These are phyloP conservation scores for Hoplias malabaricus DNA, from an alignment of 2,113 vertebrate species.

Conservation along the genomic window DNA sequence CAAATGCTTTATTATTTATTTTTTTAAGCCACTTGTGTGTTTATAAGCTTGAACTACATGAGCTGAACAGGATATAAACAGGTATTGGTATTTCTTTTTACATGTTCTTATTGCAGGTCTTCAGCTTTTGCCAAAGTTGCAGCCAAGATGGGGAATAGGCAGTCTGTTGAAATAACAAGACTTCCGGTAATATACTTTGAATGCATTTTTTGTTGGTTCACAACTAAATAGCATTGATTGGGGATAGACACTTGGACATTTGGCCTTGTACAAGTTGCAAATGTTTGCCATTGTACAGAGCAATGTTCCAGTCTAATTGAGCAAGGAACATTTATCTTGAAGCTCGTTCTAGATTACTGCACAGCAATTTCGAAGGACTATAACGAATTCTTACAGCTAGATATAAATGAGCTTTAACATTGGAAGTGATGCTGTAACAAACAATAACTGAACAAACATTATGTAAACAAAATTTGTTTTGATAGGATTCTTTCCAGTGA, in stretches of 20 bases:
- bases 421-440: too few species aligned
- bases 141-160: conserved; percentile 70
- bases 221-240: background rate
- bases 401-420: too few species aligned
- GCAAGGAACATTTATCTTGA: background rate
- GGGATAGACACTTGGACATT: background rate
- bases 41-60: background rate
- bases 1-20: too few species aligned
- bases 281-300: background rate
- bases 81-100: background rate
- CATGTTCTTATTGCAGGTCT: conserved; percentile 14
- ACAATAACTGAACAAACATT: too few species aligned
- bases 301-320: background rate
- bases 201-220: background rate
- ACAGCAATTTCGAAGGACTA: too few species aligned
- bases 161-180: conserved; percentile 46
- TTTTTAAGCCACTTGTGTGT: background rate
- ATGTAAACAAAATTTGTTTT: too few species aligned
- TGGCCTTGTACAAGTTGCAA: background rate
- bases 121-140: background rate
- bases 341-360: too few species aligned
- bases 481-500: too few species aligned
- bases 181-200: conserved; percentile 54
- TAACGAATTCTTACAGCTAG: too few species aligned
- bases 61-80: background rate